Evolutionary conservation across 2,888 invertebrate species (phyloP).

Genomic region (Noctua fimbriata): DNA sequence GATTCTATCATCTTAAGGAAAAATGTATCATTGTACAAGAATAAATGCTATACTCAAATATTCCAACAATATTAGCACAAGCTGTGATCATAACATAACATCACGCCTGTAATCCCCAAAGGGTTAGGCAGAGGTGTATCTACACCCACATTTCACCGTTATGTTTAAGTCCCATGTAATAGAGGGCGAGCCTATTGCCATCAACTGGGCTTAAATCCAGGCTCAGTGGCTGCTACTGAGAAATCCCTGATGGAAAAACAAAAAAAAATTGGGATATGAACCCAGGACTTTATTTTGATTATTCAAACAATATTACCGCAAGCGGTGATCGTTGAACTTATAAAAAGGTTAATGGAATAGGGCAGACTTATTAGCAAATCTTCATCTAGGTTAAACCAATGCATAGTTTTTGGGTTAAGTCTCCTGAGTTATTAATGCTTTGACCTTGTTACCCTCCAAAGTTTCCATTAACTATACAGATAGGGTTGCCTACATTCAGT

Average conservation of each 20-base stretch:
- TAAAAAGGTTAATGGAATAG: not conserved
- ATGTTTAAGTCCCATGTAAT: too few species aligned
- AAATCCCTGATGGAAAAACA: too few species aligned
- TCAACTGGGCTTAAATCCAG: too few species aligned
- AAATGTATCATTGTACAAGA: not conserved
- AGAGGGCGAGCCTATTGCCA: too few species aligned
- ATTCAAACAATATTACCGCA: not conserved
- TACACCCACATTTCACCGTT: too few species aligned
- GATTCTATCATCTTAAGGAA: not conserved
- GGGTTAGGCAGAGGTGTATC: too few species aligned
- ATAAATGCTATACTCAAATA: not conserved
- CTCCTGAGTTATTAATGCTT: slow-evolving; percentile 26
- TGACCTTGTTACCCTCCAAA: slow-evolving; percentile 29
- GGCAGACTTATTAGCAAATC: not conserved
- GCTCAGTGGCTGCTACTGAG: too few species aligned
- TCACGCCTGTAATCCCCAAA: too few species aligned
- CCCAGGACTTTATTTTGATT: too few species aligned
- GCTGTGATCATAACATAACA: too few species aligned
- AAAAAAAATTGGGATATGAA: too few species aligned
- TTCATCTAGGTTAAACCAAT: slow-evolving; percentile 35
- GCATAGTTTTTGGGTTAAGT: slow-evolving; percentile 27
- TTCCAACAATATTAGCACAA: not conserved
- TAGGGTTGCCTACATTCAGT: not conserved
- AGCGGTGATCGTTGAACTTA: not conserved
- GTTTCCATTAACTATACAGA: slow-evolving; percentile 25